Conservation (phyloP, 1,140 invertebrate genomes). For the Drusus annulatus region DNA sequence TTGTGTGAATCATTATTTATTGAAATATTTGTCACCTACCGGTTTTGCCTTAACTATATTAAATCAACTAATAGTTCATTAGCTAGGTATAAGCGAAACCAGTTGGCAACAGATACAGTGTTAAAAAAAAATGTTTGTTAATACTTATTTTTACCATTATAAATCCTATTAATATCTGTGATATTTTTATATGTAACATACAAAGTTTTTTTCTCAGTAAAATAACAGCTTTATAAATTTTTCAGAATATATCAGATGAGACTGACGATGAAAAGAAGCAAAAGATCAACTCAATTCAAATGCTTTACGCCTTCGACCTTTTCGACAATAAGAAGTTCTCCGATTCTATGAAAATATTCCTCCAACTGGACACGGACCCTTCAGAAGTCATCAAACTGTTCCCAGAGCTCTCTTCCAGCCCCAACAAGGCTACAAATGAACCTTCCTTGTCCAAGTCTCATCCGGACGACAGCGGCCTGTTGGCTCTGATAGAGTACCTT, state of each 20-base stretch:
- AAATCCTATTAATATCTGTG: too few relatives aligned
- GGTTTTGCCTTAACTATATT: too few relatives aligned
- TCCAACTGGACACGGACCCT: conserved; percentile 91
- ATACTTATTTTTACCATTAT: too few relatives aligned
- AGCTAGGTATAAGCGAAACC: too few relatives aligned
- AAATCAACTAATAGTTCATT: too few relatives aligned
- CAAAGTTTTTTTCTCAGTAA: too few relatives aligned
- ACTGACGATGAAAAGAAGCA: conserved; percentile 84
- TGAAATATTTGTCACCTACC: too few relatives aligned
- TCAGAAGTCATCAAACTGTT: conserved; percentile 95
- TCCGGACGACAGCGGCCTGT: conserved; percentile 88
- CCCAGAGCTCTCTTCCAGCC: conserved; percentile 78
- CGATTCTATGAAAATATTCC: conserved; percentile 93
- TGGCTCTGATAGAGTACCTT: conserved; percentile 92
- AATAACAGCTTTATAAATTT: conserved; percentile 43
- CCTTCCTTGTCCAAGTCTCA: conserved; percentile 76
- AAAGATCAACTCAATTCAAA: conserved; percentile 90
- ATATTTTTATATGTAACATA: too few relatives aligned
- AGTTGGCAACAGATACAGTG: too few relatives aligned
- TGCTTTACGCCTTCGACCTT: conserved; percentile 90
- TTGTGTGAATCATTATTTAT: too few relatives aligned
- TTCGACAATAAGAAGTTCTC: conserved; percentile 91
- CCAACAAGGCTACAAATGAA: conserved; percentile 71
- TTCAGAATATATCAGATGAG: conserved; percentile 88
- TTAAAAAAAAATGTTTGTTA: too few relatives aligned